These are phyloP conservation scores for Argopecten irradians DNA, from an alignment of 1,140 invertebrate genomes.

Conservation along the genomic window DNA sequence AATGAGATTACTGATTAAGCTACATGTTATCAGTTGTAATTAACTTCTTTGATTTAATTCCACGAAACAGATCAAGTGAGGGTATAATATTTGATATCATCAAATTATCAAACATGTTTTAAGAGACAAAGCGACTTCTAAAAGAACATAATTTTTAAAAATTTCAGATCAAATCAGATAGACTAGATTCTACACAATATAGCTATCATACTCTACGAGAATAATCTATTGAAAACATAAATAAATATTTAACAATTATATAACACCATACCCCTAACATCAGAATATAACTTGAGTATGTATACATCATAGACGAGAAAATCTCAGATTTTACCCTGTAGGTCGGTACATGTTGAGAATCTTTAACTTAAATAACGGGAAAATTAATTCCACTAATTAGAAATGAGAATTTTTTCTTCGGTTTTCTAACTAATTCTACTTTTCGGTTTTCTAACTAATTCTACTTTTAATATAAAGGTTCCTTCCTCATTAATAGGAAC, in stretches of 20 bases:
- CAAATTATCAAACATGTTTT: too few species aligned
- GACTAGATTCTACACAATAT: neutral
- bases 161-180: neutral
- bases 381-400: too few species aligned
- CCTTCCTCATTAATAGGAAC: neutral
- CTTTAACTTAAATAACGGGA: too few species aligned
- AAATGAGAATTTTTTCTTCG: too few species aligned
- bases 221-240: neutral
- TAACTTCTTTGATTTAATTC: too few species aligned
- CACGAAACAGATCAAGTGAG: too few species aligned
- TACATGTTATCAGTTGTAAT: neutral
- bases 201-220: neutral
- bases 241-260: conserved; percentile 13
- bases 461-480: neutral
- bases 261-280: neutral
- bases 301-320: neutral
- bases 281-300: neutral
- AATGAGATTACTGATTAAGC: too few species aligned
- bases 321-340: neutral
- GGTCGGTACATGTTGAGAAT: neutral
- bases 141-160: neutral
- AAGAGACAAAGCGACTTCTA: neutral
- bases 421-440: neutral
- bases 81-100: too few species aligned
- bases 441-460: neutral